Evolutionary conservation across 2,888 invertebrate genomes (phyloP), one percentile per base, ranked within the genome.

Genomic region (Hirtodrosophila cameraria): DNA sequence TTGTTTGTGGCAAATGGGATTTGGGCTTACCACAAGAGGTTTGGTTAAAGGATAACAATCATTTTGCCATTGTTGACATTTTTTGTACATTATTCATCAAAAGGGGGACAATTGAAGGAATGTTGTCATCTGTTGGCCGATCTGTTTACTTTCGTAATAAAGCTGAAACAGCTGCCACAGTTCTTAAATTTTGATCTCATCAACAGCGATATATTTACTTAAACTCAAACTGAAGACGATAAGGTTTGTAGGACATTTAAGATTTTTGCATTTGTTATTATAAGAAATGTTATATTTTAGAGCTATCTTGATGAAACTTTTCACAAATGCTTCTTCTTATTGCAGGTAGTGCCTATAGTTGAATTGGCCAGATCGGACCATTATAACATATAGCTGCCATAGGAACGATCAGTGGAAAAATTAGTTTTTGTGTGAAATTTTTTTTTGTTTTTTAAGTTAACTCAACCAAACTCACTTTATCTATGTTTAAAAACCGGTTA

Each of bases 41-140:
- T 83, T 83, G 83, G 70, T 86, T 83, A 86, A 83, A 80, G 84
- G 86, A 82, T 82, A 82, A 82, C 86, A 73, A 86, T 82, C 82
- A 77, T 86, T 86, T 83, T 80, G 75, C 63, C 74, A 69, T 83
- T 82, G 84, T 82, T 76, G 81, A 73, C 78, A 78, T 58, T 66
- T 66, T 66, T 58, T 16, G 52, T 57, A 53, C 55, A 71, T 70
- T 59, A 31, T 39, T 35, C 27, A 33, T 23, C 35, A 31, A 53
- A 30, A 54, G 54, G 66, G 78, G 57, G 42, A 76, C 81, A 75
- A 80, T 75, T 58, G 75, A 45, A 42, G 46, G 54, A 55, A 58
- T 84, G 79, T 69, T 82, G 75, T 78, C 84, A 77, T 84, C 78
- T 81, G 84, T 50, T 72, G 57, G 35, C 18, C 52, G 20, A 50